Evolutionary conservation across 1,140 invertebrate genomes (phyloP), one percentile per base, ranked within the genome.

Genomic region (Cecropterus lyciades): DNA sequence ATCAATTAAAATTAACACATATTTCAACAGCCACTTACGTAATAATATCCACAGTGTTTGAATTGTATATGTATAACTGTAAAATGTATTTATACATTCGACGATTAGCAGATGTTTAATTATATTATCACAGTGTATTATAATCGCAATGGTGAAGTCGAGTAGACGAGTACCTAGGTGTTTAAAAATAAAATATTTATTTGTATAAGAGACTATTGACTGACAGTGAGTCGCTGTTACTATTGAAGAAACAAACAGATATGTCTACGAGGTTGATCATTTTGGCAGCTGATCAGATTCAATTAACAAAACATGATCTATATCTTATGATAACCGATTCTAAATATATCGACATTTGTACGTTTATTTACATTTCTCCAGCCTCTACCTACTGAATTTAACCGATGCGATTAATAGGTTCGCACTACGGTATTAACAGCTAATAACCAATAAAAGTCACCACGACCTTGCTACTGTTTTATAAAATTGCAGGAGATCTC

Each of bases 401-500:
- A 40, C 2, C 37, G 11, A 51, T 48, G 16, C 16, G 20, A 20
- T 20, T 48, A 17, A 0, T 17, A 11, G 16, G 20, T 5, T 5
- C 1, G 20, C 20, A 24, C 20, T 3, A 24, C 20, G 5, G 20
- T 3, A 24, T 24, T 24, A 3, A 24, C 5, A 24, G 20, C 20
- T 24, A 24, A 5, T 24, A 24, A 24, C 20, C 20, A 3, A 24
- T 24, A 24, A 24, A 3, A 24, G 1, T 24, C 20, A 24, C 20
- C 20, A 24, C 1, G 20, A 24, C 20, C 20, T 24, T 24, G 20
- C 6, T 33, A n/a, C 30, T 33, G 30, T 1, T 33, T 33, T n/a
- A n/a, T n/a, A n/a, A 33, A 4, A 33, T 33, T 84, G 40, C 80
- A 97, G 97, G 97, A 93, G 98, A 99, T 94, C 93, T 98, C 85